Conservation (phyloP, 2,113 vertebrate genomes). For the Bubo scandiacus region DNA sequence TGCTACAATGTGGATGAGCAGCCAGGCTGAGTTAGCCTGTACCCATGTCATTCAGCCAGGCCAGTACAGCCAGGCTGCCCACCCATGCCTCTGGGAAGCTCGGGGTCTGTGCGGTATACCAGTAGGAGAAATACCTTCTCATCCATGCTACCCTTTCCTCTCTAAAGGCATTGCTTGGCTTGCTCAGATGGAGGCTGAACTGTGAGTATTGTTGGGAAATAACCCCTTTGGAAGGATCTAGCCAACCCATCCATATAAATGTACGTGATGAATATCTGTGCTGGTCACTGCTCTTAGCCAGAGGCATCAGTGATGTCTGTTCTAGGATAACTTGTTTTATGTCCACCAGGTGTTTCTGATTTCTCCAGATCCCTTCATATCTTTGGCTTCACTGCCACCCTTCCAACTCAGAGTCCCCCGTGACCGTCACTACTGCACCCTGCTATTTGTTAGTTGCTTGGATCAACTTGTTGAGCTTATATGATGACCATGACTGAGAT, state of each 20-base stretch:
- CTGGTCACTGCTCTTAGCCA: not conserved
- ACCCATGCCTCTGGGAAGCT: not conserved
- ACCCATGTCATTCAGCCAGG: not conserved
- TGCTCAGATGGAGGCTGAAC: not conserved
- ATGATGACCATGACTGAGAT: not conserved
- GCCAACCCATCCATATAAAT: not conserved
- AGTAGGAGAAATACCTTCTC: not conserved
- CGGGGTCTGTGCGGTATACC: not conserved
- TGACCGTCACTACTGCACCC: not conserved
- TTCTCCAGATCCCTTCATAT: not conserved
- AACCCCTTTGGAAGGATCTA: not conserved
- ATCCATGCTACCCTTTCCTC: not conserved
- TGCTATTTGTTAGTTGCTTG: not conserved
- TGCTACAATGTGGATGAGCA: not conserved
- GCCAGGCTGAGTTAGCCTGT: fast-evolving
- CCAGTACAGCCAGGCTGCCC: not conserved
- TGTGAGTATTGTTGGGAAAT: not conserved
- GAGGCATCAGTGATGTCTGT: not conserved
- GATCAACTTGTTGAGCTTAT: not conserved
- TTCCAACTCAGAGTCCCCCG: not conserved
- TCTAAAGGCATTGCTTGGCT: not conserved
- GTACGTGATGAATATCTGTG: not conserved
- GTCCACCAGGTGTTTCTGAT: not conserved
- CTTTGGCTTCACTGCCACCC: not conserved
- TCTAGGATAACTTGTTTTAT: not conserved